These are phyloP conservation scores for Troides helena DNA, from an alignment of 2,888 invertebrate genomes.

Conservation along the genomic window DNA sequence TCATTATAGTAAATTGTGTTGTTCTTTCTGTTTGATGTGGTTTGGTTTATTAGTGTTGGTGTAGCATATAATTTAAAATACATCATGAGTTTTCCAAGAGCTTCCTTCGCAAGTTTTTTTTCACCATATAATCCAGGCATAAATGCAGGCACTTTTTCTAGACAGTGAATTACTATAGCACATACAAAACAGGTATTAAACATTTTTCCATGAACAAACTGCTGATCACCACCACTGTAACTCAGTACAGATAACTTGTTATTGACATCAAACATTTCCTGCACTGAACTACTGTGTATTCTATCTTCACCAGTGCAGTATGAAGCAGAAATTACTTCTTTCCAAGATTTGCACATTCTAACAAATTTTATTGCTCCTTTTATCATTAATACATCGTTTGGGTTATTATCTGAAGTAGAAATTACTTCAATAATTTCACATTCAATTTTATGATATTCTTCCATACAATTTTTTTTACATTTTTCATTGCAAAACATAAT, in stretches of 20 bases:
- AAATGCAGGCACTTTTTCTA: conserved; percentile 19
- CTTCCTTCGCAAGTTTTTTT: conserved; percentile 10
- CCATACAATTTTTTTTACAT: conserved; percentile 29
- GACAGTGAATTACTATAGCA: conserved; percentile 21
- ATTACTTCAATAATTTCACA: conserved; percentile 30
- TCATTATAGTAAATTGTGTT: background rate
- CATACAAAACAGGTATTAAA: conserved; percentile 16
- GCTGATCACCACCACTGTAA: conserved; percentile 10
- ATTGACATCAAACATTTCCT: conserved; percentile 23
- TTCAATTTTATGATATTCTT: conserved; percentile 34
- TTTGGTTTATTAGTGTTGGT: background rate
- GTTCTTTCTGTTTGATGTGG: background rate
- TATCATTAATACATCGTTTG: conserved; percentile 17
- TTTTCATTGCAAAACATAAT: conserved; percentile 31
- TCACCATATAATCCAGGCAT: conserved; percentile 4
- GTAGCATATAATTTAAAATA: conserved; percentile 13
- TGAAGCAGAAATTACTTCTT: conserved; percentile 9
- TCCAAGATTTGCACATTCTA: conserved; percentile 18
- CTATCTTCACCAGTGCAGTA: conserved; percentile 14
- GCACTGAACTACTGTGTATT: conserved; percentile 1
- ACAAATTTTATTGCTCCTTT: conserved; percentile 16
- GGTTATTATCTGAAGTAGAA: background rate
- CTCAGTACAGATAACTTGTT: conserved; percentile 23
- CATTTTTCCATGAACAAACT: conserved; percentile 19
- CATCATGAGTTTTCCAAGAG: conserved; percentile 20